Conservation (phyloP, 2,113 vertebrate genomes). For the Nettapus auritus region DNA sequence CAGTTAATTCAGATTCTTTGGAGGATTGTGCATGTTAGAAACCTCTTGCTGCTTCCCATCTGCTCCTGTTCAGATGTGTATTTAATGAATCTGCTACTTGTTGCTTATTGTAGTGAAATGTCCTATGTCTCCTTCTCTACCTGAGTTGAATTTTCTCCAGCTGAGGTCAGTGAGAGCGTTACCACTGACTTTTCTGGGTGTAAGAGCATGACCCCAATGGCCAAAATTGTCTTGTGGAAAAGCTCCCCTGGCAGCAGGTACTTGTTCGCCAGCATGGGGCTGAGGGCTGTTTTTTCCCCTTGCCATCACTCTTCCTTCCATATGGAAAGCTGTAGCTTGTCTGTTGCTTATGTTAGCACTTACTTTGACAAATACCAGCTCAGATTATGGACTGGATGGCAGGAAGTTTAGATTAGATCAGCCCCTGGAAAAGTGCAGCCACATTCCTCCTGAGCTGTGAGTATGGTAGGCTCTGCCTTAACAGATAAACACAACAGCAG, state of each 20-base stretch:
- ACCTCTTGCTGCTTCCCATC: neutral
- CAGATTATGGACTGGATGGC: neutral
- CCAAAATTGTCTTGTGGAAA: neutral
- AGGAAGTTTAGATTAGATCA: neutral
- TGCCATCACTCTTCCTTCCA: accelerated
- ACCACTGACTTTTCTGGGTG: neutral
- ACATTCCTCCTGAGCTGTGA: neutral
- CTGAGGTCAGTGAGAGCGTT: neutral
- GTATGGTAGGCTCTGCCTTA: neutral
- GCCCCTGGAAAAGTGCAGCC: neutral
- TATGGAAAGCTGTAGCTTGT: neutral
- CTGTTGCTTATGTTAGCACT: neutral
- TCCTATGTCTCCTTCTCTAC: neutral
- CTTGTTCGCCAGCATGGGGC: neutral
- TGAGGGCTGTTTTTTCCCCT: accelerated
- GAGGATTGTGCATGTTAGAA: neutral
- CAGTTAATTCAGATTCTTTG: neutral
- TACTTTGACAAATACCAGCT: neutral
- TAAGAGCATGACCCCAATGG: neutral
- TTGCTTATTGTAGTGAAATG: neutral
- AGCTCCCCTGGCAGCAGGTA: neutral
- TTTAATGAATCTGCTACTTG: neutral
- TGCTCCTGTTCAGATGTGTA: neutral
- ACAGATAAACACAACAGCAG: neutral
- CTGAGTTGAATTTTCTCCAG: neutral